phyloP scores from a whole-genome alignment of 2,888 invertebrate species.

The Mesorhabditis spiculigera region DNA sequence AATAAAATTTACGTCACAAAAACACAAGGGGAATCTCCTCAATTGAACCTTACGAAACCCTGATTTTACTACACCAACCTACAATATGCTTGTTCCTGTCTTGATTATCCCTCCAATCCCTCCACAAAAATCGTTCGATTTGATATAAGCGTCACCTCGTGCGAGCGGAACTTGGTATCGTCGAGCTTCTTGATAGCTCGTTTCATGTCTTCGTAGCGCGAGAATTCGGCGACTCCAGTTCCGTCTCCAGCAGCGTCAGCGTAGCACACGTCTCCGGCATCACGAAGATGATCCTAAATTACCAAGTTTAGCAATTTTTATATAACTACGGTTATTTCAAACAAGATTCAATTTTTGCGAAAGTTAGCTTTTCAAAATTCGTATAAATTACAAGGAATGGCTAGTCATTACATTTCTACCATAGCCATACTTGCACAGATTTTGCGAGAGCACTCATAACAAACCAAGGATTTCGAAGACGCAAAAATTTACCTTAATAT shows the following conservation, averaged over 20 bases:
- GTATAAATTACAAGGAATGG: too few relatives aligned
- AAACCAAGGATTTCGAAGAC: too few relatives aligned
- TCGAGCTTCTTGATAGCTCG: conserved; percentile 97
- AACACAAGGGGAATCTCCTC: too few relatives aligned
- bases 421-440: too few relatives aligned
- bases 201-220: conserved; percentile 96
- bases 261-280: conserved; percentile 97
- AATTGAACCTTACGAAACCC: too few relatives aligned
- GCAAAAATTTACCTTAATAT: conserved; percentile 70
- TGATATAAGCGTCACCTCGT: conserved; percentile 75
- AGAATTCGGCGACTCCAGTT: conserved; percentile 95
- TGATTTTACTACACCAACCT: too few relatives aligned
- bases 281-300: conserved; percentile 78
- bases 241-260: conserved; percentile 98
- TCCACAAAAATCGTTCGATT: not conserved
- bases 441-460: too few relatives aligned
- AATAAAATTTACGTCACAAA: too few relatives aligned
- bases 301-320: not conserved
- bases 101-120: not conserved
- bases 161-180: conserved; percentile 94
- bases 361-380: too few relatives aligned
- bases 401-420: too few relatives aligned
- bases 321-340: not conserved
- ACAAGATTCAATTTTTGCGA: too few relatives aligned
- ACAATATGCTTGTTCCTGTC: too few relatives aligned